phyloP scores from a whole-genome alignment of 1,140 invertebrate species.

The Potamilus streckersoni region DNA sequence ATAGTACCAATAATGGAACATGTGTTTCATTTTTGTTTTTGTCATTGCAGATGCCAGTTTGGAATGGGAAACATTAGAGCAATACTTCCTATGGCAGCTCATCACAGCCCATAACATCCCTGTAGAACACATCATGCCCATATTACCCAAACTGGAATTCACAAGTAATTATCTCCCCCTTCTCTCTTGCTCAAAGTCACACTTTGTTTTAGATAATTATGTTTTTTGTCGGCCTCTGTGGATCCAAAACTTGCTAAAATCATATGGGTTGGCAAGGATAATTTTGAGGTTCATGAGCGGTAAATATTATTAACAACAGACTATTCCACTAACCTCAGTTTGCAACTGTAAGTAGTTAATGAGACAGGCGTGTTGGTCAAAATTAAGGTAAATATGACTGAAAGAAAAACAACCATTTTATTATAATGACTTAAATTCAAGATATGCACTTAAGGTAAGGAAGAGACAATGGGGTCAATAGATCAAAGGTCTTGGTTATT shows the following conservation, averaged over 20 bases:
- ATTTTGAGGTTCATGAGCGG: no score
- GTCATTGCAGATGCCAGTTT: slow-evolving; percentile 84
- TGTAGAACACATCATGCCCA: slow-evolving; percentile 87
- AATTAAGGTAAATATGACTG: no score
- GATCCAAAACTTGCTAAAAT: not conserved
- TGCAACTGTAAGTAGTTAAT: no score
- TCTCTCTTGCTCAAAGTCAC: slow-evolving; percentile 55
- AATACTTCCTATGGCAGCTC: slow-evolving; percentile 96
- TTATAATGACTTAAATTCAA: no score
- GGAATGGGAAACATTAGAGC: slow-evolving; percentile 96
- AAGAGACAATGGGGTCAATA: no score
- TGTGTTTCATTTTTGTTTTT: slow-evolving; percentile 5
- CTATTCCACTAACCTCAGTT: no score
- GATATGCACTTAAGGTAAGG: no score
- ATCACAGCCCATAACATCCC: slow-evolving; percentile 92
- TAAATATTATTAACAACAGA: no score
- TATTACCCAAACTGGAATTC: slow-evolving; percentile 89
- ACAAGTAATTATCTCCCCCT: slow-evolving; percentile 54
- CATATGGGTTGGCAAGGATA: no score
- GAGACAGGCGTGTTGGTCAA: no score
- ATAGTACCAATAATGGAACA: not conserved
- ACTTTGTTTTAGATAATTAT: not conserved
- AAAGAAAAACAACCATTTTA: no score
- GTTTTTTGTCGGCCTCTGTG: not conserved
- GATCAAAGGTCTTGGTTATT: no score